Base-by-base conservation (phyloP, 2,888 invertebrate genomes). In the Meliscaeva auricollis region DNA sequence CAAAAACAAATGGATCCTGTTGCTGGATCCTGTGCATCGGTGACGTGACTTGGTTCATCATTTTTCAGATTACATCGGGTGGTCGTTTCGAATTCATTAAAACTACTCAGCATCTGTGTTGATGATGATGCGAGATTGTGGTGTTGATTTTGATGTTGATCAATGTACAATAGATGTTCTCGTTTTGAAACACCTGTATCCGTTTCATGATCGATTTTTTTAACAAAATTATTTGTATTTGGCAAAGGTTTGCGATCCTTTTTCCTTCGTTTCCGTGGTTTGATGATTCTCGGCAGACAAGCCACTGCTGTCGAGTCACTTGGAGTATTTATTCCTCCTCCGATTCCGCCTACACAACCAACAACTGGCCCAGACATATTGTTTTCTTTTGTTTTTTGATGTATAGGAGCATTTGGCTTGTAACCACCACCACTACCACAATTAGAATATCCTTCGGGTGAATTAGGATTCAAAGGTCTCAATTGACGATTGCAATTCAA, bases 231-330 rank as follows among this genome's bases (percentile, higher is more conserved):
- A 35, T 68, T 32, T 76, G 74, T 66, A 76, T 87, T 88, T 68
- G 89, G 74, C 15, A 87, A n/a, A 41, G 96, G 96, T 92, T 97
- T 96, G 88, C 97, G 94, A 91, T 97, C 97, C 92, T 97, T 97
- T 95, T 97, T 97, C 90, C 97, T 95, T 68, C 97, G 94, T 91
- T 97, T 97, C 64, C 97, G 93, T 6, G 97, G 97, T 91, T 97
- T 97, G 89, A 97, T 97, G 87, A 97, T 97, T 88, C 97, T 94
- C 87, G 97, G 97, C 90, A 97, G 93, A 92, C 96, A 96, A 87
- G 95, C 96, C 90, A 96, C 96, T 9, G 60, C 73, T 11, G 76
- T 38, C 8, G 66, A 50, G 9, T 88, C 88, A 35, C n/a, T 62
- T 35, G 84, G 78, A 22, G 20, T 48, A 35, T 50, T 84, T 90